A percentile compares a stretch with the other conserved stretches of the same genome.
Evolutionary conservation across 2,888 invertebrate genomes (phyloP).

Genomic region (Xestoiulus laeticollis): DNA sequence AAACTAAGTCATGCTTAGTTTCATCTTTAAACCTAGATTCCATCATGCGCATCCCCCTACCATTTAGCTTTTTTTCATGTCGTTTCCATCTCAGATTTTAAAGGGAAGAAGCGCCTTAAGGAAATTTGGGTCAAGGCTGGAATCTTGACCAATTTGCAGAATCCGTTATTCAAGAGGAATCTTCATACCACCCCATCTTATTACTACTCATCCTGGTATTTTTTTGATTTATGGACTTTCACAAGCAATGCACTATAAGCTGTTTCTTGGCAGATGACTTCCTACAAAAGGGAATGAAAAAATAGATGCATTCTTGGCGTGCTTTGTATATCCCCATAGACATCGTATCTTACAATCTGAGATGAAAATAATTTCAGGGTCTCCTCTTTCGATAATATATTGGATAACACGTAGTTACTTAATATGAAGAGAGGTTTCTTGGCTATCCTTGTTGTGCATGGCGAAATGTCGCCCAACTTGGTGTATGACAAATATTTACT

Average conservation of each 20-base stretch:
- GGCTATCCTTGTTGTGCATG: no score
- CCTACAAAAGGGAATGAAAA: neutral
- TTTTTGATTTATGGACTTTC: neutral
- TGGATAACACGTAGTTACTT: no score
- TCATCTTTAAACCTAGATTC: neutral
- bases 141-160: conserved; percentile 9
- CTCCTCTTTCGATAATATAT: neutral
- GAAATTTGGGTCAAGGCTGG: neutral
- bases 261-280: neutral
- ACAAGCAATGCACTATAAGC: neutral
- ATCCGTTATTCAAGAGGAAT: neutral
- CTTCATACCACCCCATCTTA: no score
- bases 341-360: neutral
- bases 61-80: neutral
- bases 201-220: no score
- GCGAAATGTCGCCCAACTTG: no score
- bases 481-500: no score
- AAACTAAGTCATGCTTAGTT: neutral
- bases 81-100: neutral
- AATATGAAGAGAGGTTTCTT: no score
- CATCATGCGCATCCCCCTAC: neutral
- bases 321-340: neutral
- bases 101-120: neutral
- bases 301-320: neutral
- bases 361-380: neutral